Conservation (phyloP, 2,797 vertebrate genomes). For the Furcifer pardalis region DNA sequence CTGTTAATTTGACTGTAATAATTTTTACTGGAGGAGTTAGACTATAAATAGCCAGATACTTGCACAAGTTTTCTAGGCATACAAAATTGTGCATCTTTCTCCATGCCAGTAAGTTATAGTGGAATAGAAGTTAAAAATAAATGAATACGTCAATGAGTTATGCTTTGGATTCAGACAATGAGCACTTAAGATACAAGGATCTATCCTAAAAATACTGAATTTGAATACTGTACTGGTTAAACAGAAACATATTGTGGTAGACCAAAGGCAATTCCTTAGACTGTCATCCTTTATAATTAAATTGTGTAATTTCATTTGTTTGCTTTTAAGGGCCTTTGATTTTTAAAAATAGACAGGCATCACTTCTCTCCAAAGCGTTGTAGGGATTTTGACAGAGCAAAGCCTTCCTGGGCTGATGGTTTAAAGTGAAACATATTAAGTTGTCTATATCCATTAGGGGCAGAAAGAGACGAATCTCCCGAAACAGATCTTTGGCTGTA, state of each 20-base stretch:
- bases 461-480: slow-evolving; percentile 4
- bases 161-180: slow-evolving; percentile 38
- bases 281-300: slow-evolving; percentile 33
- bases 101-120: not conserved
- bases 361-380: slow-evolving; percentile 40
- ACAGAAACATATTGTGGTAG: slow-evolving; percentile 65
- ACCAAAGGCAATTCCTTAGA: slow-evolving; percentile 63
- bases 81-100: not conserved
- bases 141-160: slow-evolving; percentile 33
- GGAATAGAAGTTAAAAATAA: not conserved
- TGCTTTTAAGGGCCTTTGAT: slow-evolving; percentile 1
- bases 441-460: not conserved
- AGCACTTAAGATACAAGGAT: slow-evolving; percentile 51
- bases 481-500: slow-evolving; percentile 4
- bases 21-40: not conserved
- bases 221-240: slow-evolving; percentile 64
- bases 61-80: not conserved
- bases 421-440: slow-evolving; percentile 7
- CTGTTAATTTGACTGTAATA: not conserved
- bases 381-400: slow-evolving; percentile 29
- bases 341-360: slow-evolving; percentile 27
- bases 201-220: slow-evolving; percentile 65
- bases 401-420: not conserved
- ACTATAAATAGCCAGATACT: not conserved
- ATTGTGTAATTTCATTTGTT: slow-evolving; percentile 42